Evolutionary conservation across 2,797 vertebrate species (phyloP).

Genomic region (Pipistrellus kuhlii): DNA sequence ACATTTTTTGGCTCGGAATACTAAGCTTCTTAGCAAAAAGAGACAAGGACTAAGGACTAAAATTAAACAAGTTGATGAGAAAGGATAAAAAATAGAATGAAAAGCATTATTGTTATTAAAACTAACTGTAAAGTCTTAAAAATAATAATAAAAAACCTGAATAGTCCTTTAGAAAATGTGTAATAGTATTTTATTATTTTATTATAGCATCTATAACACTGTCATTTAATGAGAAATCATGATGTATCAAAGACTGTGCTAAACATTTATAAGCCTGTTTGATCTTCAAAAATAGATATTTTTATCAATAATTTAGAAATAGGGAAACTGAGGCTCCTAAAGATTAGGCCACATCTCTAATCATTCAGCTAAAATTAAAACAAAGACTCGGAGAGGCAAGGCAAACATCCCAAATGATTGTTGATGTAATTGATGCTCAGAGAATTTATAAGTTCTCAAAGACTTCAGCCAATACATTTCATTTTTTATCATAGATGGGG

Average conservation of each 20-base stretch:
- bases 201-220: background rate
- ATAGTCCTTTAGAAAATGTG: background rate
- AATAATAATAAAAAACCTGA: constrained; percentile 28
- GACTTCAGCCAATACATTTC: background rate
- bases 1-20: constrained; percentile 54
- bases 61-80: constrained; percentile 40
- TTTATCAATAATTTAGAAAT: constrained; percentile 40
- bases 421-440: background rate
- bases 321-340: background rate
- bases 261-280: background rate
- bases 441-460: background rate
- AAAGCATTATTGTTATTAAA: constrained; percentile 7
- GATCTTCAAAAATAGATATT: background rate
- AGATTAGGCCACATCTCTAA: background rate
- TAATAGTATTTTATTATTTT: background rate
- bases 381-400: background rate
- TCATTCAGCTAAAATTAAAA: background rate
- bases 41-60: background rate
- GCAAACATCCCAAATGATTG: background rate
- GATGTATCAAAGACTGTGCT: background rate
- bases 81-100: background rate
- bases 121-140: background rate
- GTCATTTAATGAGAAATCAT: background rate
- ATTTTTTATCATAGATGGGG: background rate
- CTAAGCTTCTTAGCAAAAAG: constrained; percentile 56